Evolutionary conservation across 1,140 invertebrate species (phyloP).

Genomic region (Heliconius congener): DNA sequence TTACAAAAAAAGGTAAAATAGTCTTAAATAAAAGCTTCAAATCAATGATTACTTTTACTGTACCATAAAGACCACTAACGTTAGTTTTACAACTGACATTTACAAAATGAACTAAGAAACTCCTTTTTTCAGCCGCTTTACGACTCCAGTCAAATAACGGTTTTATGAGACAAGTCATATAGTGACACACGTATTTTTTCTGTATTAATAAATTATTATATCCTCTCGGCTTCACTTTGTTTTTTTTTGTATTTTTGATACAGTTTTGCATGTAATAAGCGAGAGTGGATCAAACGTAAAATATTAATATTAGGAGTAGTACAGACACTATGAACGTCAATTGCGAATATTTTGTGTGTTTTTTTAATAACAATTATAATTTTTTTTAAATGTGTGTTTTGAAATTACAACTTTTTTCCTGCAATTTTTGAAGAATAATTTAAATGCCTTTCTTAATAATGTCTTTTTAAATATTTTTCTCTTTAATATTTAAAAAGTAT

Average conservation of each 20-base stretch:
- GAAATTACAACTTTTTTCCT: too few species aligned
- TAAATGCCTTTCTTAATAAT: too few species aligned
- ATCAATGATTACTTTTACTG: constrained; percentile 21
- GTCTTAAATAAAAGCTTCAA: neutral
- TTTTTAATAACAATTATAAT: neutral
- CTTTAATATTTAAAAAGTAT: too few species aligned
- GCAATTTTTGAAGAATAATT: too few species aligned
- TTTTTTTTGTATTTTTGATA: constrained; percentile 35
- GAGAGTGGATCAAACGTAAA: constrained; percentile 34
- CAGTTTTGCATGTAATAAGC: constrained; percentile 34
- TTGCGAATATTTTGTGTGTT: neutral
- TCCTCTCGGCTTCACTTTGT: constrained; percentile 15
- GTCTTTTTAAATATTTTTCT: too few species aligned
- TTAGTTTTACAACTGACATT: constrained; percentile 6
- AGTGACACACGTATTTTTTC: constrained; percentile 30
- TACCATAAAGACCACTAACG: neutral
- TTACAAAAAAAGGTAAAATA: too few species aligned
- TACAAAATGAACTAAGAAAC: constrained; percentile 19
- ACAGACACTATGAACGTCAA: neutral
- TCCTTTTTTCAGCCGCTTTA: constrained; percentile 20
- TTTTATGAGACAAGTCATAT: constrained; percentile 30
- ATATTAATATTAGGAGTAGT: constrained; percentile 29
- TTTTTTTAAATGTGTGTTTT: too few species aligned
- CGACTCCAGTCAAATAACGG: constrained; percentile 19
- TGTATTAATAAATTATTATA: constrained; percentile 39